Conservation (phyloP, 1,140 invertebrate species). For the Drosophila bipectinata region DNA sequence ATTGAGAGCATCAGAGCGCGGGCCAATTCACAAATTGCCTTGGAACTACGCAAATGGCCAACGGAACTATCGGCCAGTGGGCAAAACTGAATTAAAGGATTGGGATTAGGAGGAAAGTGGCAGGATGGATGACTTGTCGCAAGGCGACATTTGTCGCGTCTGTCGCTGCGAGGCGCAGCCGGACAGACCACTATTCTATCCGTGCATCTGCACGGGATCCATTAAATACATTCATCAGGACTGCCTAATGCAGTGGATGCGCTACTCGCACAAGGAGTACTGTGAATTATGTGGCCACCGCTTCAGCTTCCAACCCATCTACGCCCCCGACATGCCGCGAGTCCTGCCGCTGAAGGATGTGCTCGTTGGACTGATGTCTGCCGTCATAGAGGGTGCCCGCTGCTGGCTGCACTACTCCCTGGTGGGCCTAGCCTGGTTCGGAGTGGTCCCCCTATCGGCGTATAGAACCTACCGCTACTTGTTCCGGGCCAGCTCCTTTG, state of each 20-base stretch:
- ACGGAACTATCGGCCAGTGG: constrained; percentile 13
- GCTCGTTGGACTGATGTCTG: constrained; percentile 93
- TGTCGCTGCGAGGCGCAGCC: constrained; percentile 95
- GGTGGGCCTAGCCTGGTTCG: constrained; percentile 98
- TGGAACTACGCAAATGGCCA: constrained; percentile 63
- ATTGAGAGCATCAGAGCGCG: neutral
- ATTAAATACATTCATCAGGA: constrained; percentile 99
- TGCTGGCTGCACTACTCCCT: constrained; percentile 99
- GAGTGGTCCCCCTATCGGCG: constrained; percentile 98
- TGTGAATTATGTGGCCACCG: constrained; percentile 99
- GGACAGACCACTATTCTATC: constrained; percentile 95
- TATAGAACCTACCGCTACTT: constrained; percentile 97
- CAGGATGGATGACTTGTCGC: constrained; percentile 77
- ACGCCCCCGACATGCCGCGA: constrained; percentile 99
- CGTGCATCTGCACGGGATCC: constrained; percentile 99
- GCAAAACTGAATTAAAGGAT: constrained; percentile 19
- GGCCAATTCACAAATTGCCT: constrained; percentile 32
- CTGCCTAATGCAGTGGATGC: constrained; percentile 95
- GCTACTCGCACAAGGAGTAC: constrained; percentile 98
- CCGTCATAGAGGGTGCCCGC: constrained; percentile 94
- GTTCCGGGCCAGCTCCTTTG: constrained; percentile 95
- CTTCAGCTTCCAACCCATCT: constrained; percentile 99
- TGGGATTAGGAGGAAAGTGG: constrained; percentile 7
- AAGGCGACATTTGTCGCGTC: constrained; percentile 93
- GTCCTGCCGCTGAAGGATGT: constrained; percentile 93